phyloP scores from a whole-genome alignment of 2,888 invertebrate genomes.

The Notocelia uddmanniana region DNA sequence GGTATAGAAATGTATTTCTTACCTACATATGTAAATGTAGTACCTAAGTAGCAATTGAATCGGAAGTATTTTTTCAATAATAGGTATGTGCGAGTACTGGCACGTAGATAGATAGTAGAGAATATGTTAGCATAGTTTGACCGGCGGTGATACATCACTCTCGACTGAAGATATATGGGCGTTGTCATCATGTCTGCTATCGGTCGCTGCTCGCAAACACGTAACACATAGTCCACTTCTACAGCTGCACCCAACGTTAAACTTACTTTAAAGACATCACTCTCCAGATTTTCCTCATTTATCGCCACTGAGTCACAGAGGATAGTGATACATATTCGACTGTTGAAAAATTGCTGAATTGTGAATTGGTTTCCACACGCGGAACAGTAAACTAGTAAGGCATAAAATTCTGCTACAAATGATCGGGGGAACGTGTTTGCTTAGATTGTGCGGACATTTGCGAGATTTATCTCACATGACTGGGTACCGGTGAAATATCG shows the following conservation, averaged over 20 bases:
- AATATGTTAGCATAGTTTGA: slow-evolving; percentile 67
- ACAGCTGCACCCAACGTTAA: slow-evolving; percentile 22
- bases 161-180: slow-evolving; percentile 68
- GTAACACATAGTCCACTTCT: slow-evolving; percentile 52
- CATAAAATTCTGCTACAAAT: slow-evolving; percentile 22
- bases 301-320: slow-evolving; percentile 1
- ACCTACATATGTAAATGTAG: too few species aligned
- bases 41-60: slow-evolving; percentile 14
- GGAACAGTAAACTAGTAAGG: slow-evolving; percentile 17
- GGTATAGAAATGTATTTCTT: background rate
- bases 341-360: slow-evolving; percentile 11
- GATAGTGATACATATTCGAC: slow-evolving; percentile 4
- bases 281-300: slow-evolving; percentile 11
- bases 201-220: slow-evolving; percentile 60
- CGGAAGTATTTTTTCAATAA: slow-evolving; percentile 10
- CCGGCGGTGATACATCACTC: slow-evolving; percentile 69
- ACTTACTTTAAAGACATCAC: slow-evolving; percentile 25
- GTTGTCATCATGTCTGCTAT: slow-evolving; percentile 61
- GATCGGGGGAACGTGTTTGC: slow-evolving; percentile 22
- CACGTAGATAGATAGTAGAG: slow-evolving; percentile 54
- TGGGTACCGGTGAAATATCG: slow-evolving; percentile 50
- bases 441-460: slow-evolving; percentile 20
- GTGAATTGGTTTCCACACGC: slow-evolving; percentile 11
- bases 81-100: slow-evolving; percentile 31
- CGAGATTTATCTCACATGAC: slow-evolving; percentile 53